phyloP scores from a whole-genome alignment of 2,113 vertebrate species.

The Oplegnathus fasciatus region DNA sequence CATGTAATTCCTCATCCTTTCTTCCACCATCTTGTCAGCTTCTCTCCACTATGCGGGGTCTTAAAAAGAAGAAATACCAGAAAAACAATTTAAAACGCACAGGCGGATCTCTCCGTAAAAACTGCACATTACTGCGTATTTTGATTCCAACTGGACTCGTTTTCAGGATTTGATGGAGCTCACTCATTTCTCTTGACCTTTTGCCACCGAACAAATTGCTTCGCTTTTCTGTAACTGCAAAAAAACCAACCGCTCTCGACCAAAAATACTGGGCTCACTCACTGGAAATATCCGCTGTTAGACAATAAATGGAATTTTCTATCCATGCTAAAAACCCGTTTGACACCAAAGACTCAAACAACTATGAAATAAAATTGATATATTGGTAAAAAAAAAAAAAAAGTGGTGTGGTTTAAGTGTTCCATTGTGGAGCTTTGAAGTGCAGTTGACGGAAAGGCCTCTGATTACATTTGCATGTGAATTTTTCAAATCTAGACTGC shows the following conservation, averaged over 20 bases:
- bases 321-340: neutral
- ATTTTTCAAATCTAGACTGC: neutral
- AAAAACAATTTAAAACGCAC: constrained; percentile 6
- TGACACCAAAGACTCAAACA: constrained; percentile 20
- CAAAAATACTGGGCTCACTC: neutral
- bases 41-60: neutral
- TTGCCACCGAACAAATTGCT: constrained; percentile 41
- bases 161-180: constrained; percentile 45
- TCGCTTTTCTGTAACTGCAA: constrained; percentile 1
- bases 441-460: neutral
- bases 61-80: neutral
- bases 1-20: constrained; percentile 6
- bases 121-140: neutral
- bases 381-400: neutral
- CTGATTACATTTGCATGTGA: constrained; percentile 54
- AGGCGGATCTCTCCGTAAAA: neutral
- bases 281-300: neutral
- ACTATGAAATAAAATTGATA: constrained; percentile 3
- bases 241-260: neutral
- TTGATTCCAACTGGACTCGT: constrained; percentile 22
- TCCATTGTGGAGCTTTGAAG: constrained; percentile 38
- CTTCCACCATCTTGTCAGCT: neutral
- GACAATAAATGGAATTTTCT: constrained; percentile 27
- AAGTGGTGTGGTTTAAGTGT: constrained; percentile 1
- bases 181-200: constrained; percentile 47